These are phyloP conservation scores for Isaurus tuberculatus DNA, from an alignment of 92 coral and sea anemone species.

Conservation along the genomic window DNA sequence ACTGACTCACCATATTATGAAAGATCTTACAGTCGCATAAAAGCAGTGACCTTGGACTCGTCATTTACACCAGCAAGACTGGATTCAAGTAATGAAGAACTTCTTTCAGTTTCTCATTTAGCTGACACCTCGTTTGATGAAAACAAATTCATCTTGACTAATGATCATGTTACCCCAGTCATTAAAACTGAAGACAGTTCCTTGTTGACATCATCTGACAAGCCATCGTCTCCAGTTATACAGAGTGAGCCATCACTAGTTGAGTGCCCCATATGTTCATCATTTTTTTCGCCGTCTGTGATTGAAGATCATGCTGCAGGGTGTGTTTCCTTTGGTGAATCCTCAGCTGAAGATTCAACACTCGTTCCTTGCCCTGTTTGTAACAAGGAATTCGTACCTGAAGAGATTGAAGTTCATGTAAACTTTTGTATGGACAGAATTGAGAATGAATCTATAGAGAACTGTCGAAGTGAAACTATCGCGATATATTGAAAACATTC, in stretches of 20 bases:
- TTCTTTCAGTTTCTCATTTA: constrained; percentile 22
- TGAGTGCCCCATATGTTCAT: constrained; percentile 72
- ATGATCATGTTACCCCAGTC: not conserved
- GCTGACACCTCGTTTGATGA: not conserved
- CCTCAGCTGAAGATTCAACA: constrained; percentile 11
- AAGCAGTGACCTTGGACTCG: constrained; percentile 23
- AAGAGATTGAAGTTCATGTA: constrained; percentile 66
- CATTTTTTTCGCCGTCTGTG: constrained; percentile 45
- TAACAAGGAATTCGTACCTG: constrained; percentile 44
- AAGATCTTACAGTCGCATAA: constrained; percentile 38
- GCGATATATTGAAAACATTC: constrained; percentile 17
- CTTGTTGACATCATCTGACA: not conserved
- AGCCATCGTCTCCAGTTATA: not conserved
- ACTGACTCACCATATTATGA: constrained; percentile 10
- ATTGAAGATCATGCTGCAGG: constrained; percentile 71
- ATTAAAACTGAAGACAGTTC: not conserved
- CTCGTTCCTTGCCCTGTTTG: constrained; percentile 74
- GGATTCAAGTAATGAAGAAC: constrained; percentile 40
- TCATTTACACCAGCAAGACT: constrained; percentile 35
- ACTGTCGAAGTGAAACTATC: not conserved
- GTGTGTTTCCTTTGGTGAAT: constrained; percentile 48
- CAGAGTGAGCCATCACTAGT: constrained; percentile 27
- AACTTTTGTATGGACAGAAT: constrained; percentile 62
- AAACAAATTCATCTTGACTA: not conserved
- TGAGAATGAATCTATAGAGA: constrained; percentile 25